phyloP scores from a whole-genome alignment of 2,888 invertebrate species.

The Morpho deidamia region DNA sequence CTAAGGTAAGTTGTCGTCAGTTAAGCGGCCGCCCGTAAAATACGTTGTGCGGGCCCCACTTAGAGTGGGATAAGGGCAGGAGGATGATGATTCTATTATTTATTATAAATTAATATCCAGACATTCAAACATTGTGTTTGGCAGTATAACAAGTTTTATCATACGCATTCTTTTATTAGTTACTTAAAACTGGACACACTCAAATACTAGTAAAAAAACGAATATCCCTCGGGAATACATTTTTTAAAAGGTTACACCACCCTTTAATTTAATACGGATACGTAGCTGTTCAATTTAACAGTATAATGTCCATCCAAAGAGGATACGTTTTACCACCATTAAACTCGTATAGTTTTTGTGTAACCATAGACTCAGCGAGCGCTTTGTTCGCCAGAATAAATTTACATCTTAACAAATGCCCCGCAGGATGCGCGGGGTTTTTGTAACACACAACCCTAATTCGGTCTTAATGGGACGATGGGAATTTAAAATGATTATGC shows the following conservation, averaged over 20 bases:
- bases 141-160: too few species aligned
- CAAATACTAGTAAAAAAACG: background rate
- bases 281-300: background rate
- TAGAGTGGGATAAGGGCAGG: too few species aligned
- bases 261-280: background rate
- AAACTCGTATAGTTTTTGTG: conserved; percentile 57
- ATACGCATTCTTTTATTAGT: background rate
- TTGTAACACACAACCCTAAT: conserved; percentile 49
- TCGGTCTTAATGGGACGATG: conserved; percentile 54
- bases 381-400: conserved; percentile 65
- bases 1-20: too few species aligned
- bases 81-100: too few species aligned
- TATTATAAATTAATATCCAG: too few species aligned
- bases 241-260: background rate
- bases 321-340: conserved; percentile 16
- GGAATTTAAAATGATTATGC: conserved; percentile 43
- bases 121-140: too few species aligned
- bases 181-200: background rate
- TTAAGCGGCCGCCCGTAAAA: too few species aligned
- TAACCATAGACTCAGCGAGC: conserved; percentile 35
- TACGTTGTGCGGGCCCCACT: too few species aligned
- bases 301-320: conserved; percentile 5
- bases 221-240: background rate
- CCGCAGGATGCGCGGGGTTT: conserved; percentile 49
- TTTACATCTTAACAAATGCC: conserved; percentile 68